Evolutionary conservation across 2,113 vertebrate species (phyloP).

Genomic region (Seriola aureovittata): DNA sequence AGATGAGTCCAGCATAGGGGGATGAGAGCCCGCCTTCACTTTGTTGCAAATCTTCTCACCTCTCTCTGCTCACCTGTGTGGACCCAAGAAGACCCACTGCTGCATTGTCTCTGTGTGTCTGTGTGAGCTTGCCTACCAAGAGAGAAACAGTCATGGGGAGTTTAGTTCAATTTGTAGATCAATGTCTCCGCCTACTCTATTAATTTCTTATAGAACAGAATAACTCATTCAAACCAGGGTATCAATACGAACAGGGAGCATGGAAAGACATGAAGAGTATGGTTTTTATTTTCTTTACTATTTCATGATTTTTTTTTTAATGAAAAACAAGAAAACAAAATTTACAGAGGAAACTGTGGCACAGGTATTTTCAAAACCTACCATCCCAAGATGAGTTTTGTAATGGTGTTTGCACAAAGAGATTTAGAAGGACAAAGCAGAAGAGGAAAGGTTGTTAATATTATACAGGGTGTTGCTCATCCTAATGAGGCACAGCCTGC

Average conservation of each 20-base stretch:
- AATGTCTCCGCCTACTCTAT: slow-evolving; percentile 52
- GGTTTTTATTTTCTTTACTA: neutral
- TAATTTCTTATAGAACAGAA: slow-evolving; percentile 33
- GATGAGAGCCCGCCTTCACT: slow-evolving; percentile 16
- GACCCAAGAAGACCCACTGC: slow-evolving; percentile 37
- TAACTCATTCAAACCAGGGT: slow-evolving; percentile 44
- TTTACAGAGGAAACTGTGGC: neutral
- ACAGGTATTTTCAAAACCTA: neutral
- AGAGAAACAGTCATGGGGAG: slow-evolving; percentile 50
- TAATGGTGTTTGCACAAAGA: slow-evolving; percentile 25
- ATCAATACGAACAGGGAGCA: slow-evolving; percentile 38
- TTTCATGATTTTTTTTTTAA: neutral
- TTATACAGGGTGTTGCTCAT: slow-evolving; percentile 46
- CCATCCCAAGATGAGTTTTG: neutral
- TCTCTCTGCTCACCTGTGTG: slow-evolving; percentile 30
- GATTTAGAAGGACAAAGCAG: slow-evolving; percentile 13
- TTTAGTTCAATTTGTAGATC: slow-evolving; percentile 68
- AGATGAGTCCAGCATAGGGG: slow-evolving; percentile 13
- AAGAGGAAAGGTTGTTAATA: slow-evolving; percentile 35
- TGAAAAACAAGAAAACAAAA: neutral
- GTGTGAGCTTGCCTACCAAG: neutral
- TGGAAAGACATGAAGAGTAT: neutral
- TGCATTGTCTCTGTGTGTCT: slow-evolving; percentile 18
- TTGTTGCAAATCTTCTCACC: slow-evolving; percentile 37
- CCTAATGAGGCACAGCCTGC: slow-evolving; percentile 53